phyloP scores from a whole-genome alignment of 1,140 invertebrate species.

The Heliconius himera region DNA sequence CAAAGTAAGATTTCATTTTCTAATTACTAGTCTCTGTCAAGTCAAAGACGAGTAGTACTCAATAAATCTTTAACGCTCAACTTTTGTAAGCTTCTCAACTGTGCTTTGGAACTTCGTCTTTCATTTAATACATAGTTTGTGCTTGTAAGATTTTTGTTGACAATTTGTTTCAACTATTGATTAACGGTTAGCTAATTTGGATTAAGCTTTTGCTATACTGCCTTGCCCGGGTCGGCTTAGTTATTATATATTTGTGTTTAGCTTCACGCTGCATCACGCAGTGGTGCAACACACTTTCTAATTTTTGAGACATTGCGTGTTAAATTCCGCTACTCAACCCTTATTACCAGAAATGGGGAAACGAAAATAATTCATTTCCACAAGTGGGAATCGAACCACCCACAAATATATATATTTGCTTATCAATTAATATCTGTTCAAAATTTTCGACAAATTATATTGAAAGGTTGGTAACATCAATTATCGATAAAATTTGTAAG shows the following conservation, averaged over 20 bases:
- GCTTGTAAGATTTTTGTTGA: neutral
- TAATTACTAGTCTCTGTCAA: neutral
- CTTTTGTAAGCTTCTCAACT: neutral
- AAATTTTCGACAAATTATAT: neutral
- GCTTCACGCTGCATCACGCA: neutral
- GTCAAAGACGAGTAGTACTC: neutral
- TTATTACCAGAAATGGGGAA: no score
- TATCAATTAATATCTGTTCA: no score
- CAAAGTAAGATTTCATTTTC: neutral
- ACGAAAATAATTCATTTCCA: no score
- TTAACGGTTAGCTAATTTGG: neutral
- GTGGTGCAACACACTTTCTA: no score
- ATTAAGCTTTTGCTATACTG: no score
- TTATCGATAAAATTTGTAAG: slow-evolving; percentile 1
- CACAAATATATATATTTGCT: no score
- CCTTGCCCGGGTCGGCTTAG: no score
- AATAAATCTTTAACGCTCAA: neutral
- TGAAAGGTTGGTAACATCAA: neutral
- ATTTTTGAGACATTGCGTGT: no score
- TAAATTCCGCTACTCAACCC: no score
- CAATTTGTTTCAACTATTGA: neutral
- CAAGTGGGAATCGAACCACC: no score
- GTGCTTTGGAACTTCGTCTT: neutral
- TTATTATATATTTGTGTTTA: neutral
- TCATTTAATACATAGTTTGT: neutral